phyloP scores from a whole-genome alignment of 1,140 invertebrate genomes.

The Coelopa frigida region DNA sequence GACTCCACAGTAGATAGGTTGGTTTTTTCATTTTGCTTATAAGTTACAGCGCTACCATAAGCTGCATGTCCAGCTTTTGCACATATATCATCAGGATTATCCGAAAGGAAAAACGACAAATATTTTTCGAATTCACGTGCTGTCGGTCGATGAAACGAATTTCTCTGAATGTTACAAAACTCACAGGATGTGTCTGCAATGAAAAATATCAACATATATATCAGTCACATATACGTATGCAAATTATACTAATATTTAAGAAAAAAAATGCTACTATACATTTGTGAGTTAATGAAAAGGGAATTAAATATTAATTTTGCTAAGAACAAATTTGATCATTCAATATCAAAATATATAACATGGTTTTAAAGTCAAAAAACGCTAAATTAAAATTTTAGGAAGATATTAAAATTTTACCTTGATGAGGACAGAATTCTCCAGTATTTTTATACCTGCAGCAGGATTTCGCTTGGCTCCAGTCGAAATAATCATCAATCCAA shows the following conservation, averaged over 20 bases:
- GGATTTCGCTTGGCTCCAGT: conserved; percentile 61
- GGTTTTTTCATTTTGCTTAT: conserved; percentile 44
- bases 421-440: conserved; percentile 63
- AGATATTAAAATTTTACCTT: conserved; percentile 40
- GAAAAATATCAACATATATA: conserved; percentile 2
- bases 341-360: neutral
- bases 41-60: conserved; percentile 65
- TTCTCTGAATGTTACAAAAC: conserved; percentile 25
- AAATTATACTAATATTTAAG: too few relatives aligned
- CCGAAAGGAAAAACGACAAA: conserved; percentile 79
- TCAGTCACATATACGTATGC: too few relatives aligned
- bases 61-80: conserved; percentile 83
- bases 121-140: conserved; percentile 67
- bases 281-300: neutral
- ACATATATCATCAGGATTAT: conserved; percentile 78
- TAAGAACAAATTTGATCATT: neutral
- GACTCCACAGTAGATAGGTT: conserved; percentile 51
- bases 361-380: conserved; percentile 5
- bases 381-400: conserved; percentile 6
- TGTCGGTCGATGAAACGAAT: conserved; percentile 49
- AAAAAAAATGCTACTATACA: neutral
- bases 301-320: neutral
- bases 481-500: conserved; percentile 96
- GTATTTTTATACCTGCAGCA: conserved; percentile 58
- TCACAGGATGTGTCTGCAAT: conserved; percentile 32